Percentiles rank a stretch among this genome's conserved stretches.
Conservation (phyloP, 2,888 invertebrate genomes). For the Apotomis capreana region DNA sequence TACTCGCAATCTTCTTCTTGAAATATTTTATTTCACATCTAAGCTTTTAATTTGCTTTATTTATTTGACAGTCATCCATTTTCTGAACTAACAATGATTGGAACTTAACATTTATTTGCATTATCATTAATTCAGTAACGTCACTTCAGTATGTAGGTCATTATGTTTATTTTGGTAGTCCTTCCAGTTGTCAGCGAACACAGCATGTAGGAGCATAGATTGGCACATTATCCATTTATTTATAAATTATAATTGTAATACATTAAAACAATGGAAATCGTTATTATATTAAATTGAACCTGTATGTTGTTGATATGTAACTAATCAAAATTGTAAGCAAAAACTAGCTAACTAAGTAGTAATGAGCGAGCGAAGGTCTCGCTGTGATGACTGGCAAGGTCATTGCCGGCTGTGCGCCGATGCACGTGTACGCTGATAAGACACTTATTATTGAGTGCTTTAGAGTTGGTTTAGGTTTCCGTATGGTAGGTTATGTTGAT, state of each 20-base stretch:
- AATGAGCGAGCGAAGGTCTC: conserved; percentile 64
- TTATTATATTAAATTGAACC: conserved; percentile 50
- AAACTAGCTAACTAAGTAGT: conserved; percentile 38
- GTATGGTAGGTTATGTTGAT: conserved; percentile 53
- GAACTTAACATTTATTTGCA: conserved; percentile 64
- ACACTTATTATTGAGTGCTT: conserved; percentile 49
- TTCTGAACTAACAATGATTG: conserved; percentile 65
- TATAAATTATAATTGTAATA: conserved; percentile 37
- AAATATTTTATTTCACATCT: conserved; percentile 68
- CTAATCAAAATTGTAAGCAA: conserved; percentile 39
- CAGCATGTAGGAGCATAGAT: conserved; percentile 64
- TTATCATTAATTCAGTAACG: conserved; percentile 48
- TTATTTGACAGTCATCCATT: conserved; percentile 64
- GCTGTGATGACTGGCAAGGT: conserved; percentile 67
- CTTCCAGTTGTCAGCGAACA: conserved; percentile 47
- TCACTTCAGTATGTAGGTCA: conserved; percentile 37
- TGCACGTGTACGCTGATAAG: conserved; percentile 37
- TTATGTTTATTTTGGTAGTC: conserved; percentile 51
- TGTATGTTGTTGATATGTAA: conserved; percentile 36
- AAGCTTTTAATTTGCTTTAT: conserved; percentile 65
- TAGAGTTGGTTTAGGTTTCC: conserved; percentile 60
- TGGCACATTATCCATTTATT: conserved; percentile 64
- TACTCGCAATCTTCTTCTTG: conserved; percentile 65
- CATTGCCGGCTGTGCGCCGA: conserved; percentile 58
- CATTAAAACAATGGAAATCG: conserved; percentile 49